phyloP scores from a whole-genome alignment of 2,113 vertebrate genomes.

The Girardinichthys multiradiatus region DNA sequence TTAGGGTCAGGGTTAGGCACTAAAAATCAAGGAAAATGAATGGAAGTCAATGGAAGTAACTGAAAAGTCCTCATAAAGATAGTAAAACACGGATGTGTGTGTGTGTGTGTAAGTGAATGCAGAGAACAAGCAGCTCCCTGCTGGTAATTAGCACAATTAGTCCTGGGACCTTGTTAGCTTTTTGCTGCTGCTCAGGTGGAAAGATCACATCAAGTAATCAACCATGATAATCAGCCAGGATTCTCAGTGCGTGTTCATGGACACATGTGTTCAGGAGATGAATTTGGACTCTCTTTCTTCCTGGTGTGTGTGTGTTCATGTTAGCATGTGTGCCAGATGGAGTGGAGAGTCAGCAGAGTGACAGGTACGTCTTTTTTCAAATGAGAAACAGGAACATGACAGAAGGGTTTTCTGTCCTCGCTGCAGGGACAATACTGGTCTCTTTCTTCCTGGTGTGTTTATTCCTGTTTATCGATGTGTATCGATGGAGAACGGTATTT shows the following conservation, averaged over 20 bases:
- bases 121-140: conserved; percentile 33
- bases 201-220: conserved; percentile 74
- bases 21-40: too few relatives aligned
- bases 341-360: conserved; percentile 17
- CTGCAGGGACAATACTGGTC: conserved; percentile 8
- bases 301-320: conserved; percentile 2
- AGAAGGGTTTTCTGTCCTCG: conserved; percentile 8
- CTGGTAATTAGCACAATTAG: conserved; percentile 71
- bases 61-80: too few relatives aligned
- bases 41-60: too few relatives aligned
- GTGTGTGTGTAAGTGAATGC: neutral
- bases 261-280: conserved; percentile 8
- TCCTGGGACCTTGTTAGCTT: conserved; percentile 62
- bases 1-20: too few relatives aligned
- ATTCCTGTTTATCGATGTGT: conserved; percentile 32
- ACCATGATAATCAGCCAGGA: conserved; percentile 62
- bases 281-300: neutral
- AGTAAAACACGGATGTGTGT: conserved; percentile 11
- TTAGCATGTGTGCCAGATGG: conserved; percentile 8
- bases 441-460: conserved; percentile 1
- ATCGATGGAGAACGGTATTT: conserved; percentile 72
- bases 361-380: conserved; percentile 34
- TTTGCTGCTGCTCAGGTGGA: conserved; percentile 70
- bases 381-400: conserved; percentile 35
- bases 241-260: conserved; percentile 11